phyloP scores from a whole-genome alignment of 2,888 invertebrate species.

The Chydorus sphaericus region DNA sequence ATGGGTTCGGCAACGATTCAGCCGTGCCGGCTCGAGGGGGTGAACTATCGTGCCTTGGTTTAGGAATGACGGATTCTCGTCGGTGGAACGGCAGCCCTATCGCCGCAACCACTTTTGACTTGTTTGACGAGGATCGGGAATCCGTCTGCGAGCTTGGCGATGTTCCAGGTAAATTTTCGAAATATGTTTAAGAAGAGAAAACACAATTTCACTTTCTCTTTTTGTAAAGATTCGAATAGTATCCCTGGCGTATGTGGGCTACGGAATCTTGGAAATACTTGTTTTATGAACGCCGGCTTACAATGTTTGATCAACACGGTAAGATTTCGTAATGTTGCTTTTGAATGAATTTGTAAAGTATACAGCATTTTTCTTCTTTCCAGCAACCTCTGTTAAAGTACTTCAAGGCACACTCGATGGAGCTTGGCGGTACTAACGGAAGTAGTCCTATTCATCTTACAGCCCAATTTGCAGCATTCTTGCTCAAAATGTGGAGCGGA shows the following conservation, averaged over 20 bases:
- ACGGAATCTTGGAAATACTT: conserved; percentile 40
- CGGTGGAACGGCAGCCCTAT: conserved; percentile 27
- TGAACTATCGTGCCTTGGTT: conserved; percentile 24
- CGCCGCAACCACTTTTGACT: conserved; percentile 27
- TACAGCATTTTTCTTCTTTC: background rate
- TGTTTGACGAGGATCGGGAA: conserved; percentile 27
- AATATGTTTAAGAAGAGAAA: background rate
- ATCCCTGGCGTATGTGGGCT: conserved; percentile 40
- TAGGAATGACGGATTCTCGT: conserved; percentile 24
- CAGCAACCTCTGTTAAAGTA: conserved; percentile 31
- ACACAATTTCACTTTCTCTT: background rate
- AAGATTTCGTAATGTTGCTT: background rate
- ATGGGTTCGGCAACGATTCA: conserved; percentile 22
- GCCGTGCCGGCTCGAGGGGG: conserved; percentile 22
- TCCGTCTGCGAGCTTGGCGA: conserved; percentile 24
- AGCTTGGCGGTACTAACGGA: no score
- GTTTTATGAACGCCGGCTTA: conserved; percentile 41
- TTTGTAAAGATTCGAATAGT: conserved; percentile 17
- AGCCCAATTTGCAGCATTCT: conserved; percentile 36
- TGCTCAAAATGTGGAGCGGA: conserved; percentile 43
- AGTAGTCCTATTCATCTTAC: conserved; percentile 27
- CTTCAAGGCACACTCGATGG: conserved; percentile 29
- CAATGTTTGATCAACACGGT: conserved; percentile 39
- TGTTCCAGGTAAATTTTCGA: conserved; percentile 24
- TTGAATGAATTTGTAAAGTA: background rate